Conservation (phyloP, 2,797 vertebrate genomes). For the Galagoides demidoff region DNA sequence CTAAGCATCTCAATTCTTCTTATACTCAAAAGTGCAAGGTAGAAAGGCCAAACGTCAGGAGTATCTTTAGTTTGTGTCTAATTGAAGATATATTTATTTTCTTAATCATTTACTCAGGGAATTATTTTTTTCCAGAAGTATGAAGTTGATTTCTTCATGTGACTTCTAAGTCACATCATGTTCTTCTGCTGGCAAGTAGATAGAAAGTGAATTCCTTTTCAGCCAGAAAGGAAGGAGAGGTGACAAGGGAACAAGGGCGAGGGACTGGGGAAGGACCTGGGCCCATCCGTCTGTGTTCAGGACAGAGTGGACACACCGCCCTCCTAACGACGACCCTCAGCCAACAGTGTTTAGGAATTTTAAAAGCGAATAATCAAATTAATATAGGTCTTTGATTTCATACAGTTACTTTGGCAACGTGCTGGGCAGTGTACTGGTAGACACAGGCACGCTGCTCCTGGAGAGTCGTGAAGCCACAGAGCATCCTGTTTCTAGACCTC, state of each 20-base stretch:
- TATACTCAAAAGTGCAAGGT: not conserved
- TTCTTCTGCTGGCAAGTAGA: not conserved
- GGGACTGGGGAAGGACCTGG: not conserved
- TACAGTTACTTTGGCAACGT: not conserved
- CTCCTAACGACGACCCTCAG: not conserved
- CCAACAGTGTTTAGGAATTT: not conserved
- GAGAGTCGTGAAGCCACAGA: not conserved
- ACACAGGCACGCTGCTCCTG: not conserved
- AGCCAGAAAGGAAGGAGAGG: not conserved
- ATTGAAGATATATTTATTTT: not conserved
- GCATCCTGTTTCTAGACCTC: rapidly evolving
- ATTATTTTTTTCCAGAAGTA: not conserved
- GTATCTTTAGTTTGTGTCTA: not conserved
- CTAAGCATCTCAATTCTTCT: not conserved
- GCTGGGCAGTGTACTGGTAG: rapidly evolving
- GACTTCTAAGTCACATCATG: not conserved
- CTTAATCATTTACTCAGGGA: not conserved
- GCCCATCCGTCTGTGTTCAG: not conserved
- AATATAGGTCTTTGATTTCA: not conserved
- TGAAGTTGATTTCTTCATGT: not conserved
- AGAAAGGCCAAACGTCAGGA: not conserved
- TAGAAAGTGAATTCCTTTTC: not conserved
- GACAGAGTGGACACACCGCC: not conserved
- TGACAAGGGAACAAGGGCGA: not conserved
- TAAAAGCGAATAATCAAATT: not conserved